phyloP scores from a whole-genome alignment of 1,140 invertebrate species.

The Formica exsecta region DNA sequence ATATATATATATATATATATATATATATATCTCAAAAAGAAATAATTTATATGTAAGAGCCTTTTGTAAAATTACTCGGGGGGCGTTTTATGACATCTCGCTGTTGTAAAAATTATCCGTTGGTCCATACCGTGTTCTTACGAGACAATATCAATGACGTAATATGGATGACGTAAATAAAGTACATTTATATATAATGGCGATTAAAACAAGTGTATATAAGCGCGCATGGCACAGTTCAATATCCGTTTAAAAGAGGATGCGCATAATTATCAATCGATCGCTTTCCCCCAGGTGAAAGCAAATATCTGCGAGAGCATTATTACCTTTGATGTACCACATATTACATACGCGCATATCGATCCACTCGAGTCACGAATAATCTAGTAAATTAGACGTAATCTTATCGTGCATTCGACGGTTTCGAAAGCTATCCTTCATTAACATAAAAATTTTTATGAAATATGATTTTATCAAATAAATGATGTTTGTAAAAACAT shows the following conservation, averaged over 20 bases:
- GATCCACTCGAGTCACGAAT: slow-evolving; percentile 60
- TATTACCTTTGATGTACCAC: slow-evolving; percentile 70
- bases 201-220: slow-evolving; percentile 45
- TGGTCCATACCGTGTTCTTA: neutral
- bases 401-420: slow-evolving; percentile 54
- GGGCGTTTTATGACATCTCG: neutral
- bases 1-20: too few relatives aligned
- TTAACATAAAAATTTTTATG: slow-evolving; percentile 54
- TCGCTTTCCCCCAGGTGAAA: slow-evolving; percentile 25
- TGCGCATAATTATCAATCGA: slow-evolving; percentile 67
- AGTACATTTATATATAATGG: slow-evolving; percentile 19
- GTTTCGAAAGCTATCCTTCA: slow-evolving; percentile 41
- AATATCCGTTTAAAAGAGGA: slow-evolving; percentile 72
- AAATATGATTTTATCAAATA: slow-evolving; percentile 26
- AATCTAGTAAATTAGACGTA: slow-evolving; percentile 34
- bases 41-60: neutral
- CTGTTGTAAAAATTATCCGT: neutral
- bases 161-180: slow-evolving; percentile 47
- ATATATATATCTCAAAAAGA: slow-evolving; percentile 22
- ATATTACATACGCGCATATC: slow-evolving; percentile 59
- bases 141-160: neutral
- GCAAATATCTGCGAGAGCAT: slow-evolving; percentile 66
- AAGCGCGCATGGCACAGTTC: slow-evolving; percentile 30
- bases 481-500: neutral
- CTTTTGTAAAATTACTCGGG: slow-evolving; percentile 47